Evolutionary conservation across 2,888 invertebrate species (phyloP), one percentile per base, ranked within the genome.

Genomic region (Thereva nobilitata): DNA sequence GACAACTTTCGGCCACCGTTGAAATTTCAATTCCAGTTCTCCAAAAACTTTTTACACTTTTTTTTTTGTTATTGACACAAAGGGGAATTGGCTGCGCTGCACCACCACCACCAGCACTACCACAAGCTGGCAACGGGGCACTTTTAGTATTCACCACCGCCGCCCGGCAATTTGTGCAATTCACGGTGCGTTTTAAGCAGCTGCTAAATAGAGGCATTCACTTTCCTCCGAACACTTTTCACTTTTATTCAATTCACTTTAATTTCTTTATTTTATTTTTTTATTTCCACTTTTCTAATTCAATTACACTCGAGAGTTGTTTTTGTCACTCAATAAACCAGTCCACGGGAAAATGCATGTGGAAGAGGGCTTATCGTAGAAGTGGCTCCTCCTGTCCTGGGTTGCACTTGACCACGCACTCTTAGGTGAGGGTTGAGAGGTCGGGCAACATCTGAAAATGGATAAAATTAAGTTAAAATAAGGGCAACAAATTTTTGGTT

Each of bases 381-480:
- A 23, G 50, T 49, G 8, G 4, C 50, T 35, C 50, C 50, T 50
- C 23, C 35, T 50, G 9, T 23, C 50, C 23, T 34, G 6, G 10
- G n/a, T 10, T 23, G 23, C 42, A 45, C 50, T 49, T 41, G 61
- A 41, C 50, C 34, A 61, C 23, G 23, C 23, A 23, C 61, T 61
- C 41, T 40, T 61, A 50, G 61, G 61, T 61, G 61, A 38, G 34
- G 40, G 38, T 61, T 50, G 61, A n/a, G 12, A 50, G 61, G 49
- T 50, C 40, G 61, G 50, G 23, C 50, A 61, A 12, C 57, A 59
- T 59, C 49, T 61, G 61, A 34, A 61, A 59, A 40, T n/a, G 50
- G 40, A 40, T n/a, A 35, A 50, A 61, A 50, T 50, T 61, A 50
- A 61, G 61, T 61, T 61, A 61, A 61, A 53, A n/a, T 57, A 50